A percentile compares a stretch with the other conserved stretches of the same genome.
phyloP scores from a whole-genome alignment of 2,113 vertebrate genomes.

The Sceloporus undulatus region DNA sequence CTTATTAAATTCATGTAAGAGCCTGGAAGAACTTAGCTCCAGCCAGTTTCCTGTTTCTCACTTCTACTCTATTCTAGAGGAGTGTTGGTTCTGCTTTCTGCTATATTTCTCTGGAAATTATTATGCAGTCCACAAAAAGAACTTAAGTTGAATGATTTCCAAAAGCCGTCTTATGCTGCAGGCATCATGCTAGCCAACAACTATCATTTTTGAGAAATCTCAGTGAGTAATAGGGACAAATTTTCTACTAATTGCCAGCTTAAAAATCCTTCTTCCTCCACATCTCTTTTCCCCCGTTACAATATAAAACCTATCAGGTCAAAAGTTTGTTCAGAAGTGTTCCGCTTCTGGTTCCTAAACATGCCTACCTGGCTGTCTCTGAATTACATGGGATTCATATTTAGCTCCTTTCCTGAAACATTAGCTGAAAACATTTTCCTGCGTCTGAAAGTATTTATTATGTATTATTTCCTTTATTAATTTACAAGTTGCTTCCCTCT shows the following conservation, averaged over 20 bases:
- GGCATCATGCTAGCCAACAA: not conserved
- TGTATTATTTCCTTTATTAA: too few relatives aligned
- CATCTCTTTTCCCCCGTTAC: too few relatives aligned
- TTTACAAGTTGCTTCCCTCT: not conserved
- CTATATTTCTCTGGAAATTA: conserved; percentile 21
- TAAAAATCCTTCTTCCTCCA: too few relatives aligned
- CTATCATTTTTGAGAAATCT: not conserved
- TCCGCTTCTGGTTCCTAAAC: not conserved
- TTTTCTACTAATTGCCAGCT: too few relatives aligned
- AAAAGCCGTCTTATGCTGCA: not conserved
- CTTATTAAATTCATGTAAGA: not conserved
- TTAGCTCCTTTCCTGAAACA: too few relatives aligned
- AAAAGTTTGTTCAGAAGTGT: not conserved
- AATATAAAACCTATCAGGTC: too few relatives aligned
- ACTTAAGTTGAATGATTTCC: not conserved
- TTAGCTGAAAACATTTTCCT: not conserved
- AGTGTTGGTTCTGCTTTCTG: conserved; percentile 17
- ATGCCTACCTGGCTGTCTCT: not conserved
- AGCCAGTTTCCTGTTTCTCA: not conserved
- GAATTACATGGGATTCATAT: not conserved
- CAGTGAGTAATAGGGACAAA: too few relatives aligned
- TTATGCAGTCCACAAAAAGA: conserved; percentile 3
- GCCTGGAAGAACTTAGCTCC: not conserved
- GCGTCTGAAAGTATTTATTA: too few relatives aligned
- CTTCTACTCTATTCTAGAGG: not conserved